These are phyloP conservation scores for Charanyca ferruginea DNA, from an alignment of 2,888 invertebrate species.

Conservation along the genomic window DNA sequence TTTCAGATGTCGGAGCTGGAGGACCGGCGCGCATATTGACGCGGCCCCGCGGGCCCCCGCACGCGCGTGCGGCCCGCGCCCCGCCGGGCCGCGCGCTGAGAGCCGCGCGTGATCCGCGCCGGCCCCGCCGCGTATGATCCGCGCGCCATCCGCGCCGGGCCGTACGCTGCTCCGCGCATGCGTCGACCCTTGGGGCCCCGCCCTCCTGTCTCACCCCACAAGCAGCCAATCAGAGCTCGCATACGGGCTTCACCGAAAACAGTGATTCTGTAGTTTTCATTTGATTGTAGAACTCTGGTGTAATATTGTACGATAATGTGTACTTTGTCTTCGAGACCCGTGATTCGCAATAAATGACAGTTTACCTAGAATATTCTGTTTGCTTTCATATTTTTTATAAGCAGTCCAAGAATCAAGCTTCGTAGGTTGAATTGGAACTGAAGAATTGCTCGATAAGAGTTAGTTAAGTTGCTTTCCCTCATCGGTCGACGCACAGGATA, in stretches of 20 bases:
- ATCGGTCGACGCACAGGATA: slow-evolving; percentile 59
- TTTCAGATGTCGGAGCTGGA: slow-evolving; percentile 86
- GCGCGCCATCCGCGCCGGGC: too few species aligned
- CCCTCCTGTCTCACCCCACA: slow-evolving; percentile 4
- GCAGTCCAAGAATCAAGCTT: slow-evolving; percentile 27
- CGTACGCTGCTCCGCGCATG: slow-evolving; percentile 24
- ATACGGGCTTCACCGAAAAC: slow-evolving; percentile 16
- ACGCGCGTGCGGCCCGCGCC: too few species aligned
- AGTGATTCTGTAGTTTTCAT: slow-evolving; percentile 47
- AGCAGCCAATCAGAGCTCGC: slow-evolving; percentile 13
- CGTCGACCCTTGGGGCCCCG: slow-evolving; percentile 45
- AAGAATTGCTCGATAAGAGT: slow-evolving; percentile 25
- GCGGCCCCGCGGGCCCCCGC: slow-evolving; percentile 51
- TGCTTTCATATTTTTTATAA: slow-evolving; percentile 47
- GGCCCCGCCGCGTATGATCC: too few species aligned
- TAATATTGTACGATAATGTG: slow-evolving; percentile 49
- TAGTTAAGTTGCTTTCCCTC: slow-evolving; percentile 36
- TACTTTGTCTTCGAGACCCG: slow-evolving; percentile 41
- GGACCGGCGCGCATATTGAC: slow-evolving; percentile 89
- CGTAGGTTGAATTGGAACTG: slow-evolving; percentile 12
- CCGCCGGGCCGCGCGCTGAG: too few species aligned
- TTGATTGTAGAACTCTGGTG: slow-evolving; percentile 48
- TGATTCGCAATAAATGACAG: slow-evolving; percentile 59
- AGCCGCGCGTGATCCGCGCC: slow-evolving; percentile 9
- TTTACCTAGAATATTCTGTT: slow-evolving; percentile 51